Conservation (phyloP, 1,140 invertebrate genomes). For the Druon quercuslanigerum region DNA sequence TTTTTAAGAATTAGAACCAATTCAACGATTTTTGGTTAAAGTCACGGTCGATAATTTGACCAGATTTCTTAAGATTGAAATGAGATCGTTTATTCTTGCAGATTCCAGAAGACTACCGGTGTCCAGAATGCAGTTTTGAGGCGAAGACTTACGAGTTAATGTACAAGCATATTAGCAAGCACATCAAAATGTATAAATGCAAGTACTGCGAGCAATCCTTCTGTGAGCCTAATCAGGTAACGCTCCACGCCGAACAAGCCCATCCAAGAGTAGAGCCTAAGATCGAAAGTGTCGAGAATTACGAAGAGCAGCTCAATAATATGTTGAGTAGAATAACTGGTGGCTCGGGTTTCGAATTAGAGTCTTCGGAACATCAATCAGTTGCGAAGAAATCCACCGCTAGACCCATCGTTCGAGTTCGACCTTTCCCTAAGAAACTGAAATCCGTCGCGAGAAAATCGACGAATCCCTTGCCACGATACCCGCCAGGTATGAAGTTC, state of each 20-base stretch:
- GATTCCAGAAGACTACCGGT: conserved; percentile 46
- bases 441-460: conserved; percentile 71
- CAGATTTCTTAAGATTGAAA: not conserved
- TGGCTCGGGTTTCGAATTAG: not conserved
- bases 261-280: conserved; percentile 60
- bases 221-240: conserved; percentile 40
- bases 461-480: conserved; percentile 62
- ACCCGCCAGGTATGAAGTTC: conserved; percentile 48
- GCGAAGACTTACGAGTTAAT: conserved; percentile 47
- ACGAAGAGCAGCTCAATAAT: conserved; percentile 46
- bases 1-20: too few species aligned
- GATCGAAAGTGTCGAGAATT: conserved; percentile 57
- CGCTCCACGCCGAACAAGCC: conserved; percentile 42
- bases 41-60: too few species aligned
- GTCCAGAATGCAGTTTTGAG: conserved; percentile 60
- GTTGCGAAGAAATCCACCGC: conserved; percentile 71
- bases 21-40: too few species aligned
- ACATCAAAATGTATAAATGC: conserved; percentile 64
- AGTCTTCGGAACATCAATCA: conserved; percentile 8
- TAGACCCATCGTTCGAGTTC: conserved; percentile 40
- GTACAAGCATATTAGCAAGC: conserved; percentile 61
- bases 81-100: not conserved
- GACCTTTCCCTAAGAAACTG: conserved; percentile 38
- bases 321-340: conserved; percentile 43
- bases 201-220: conserved; percentile 64